A percentile compares a stretch with the other conserved stretches of the same genome.
phyloP scores from a whole-genome alignment of 2,888 invertebrate genomes.

The Rhagophthalmus giganteus region DNA sequence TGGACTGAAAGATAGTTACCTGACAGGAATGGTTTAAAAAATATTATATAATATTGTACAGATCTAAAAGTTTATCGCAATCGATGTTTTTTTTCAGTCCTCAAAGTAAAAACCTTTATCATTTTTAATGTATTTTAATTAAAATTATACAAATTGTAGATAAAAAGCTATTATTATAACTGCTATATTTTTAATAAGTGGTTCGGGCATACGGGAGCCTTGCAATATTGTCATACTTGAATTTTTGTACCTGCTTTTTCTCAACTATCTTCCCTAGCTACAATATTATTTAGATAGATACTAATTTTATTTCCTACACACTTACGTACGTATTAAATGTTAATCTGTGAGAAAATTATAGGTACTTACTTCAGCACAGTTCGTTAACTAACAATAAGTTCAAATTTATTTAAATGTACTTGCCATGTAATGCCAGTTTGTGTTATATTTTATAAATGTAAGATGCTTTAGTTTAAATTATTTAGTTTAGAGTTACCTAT shows the following conservation, averaged over 20 bases:
- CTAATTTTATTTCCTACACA: constrained; percentile 1
- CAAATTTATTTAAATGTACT: constrained; percentile 32
- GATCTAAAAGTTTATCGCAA: background rate
- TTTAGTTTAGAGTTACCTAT: constrained; percentile 30
- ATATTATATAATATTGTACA: constrained; percentile 15
- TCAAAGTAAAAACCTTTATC: too few relatives aligned
- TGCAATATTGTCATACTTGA: constrained; percentile 42
- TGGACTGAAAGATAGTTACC: constrained; percentile 48
- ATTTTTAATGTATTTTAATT: too few relatives aligned
- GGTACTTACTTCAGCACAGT: constrained; percentile 17
- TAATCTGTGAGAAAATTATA: constrained; percentile 22
- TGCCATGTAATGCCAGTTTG: constrained; percentile 45
- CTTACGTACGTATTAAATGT: too few relatives aligned
- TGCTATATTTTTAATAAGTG: constrained; percentile 25
- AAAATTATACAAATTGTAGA: constrained; percentile 3
- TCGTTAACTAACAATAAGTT: constrained; percentile 21
- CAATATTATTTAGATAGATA: too few relatives aligned
- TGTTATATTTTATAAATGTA: constrained; percentile 28
- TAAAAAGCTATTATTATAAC: background rate
- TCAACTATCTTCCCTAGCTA: constrained; percentile 14
- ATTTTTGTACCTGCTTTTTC: constrained; percentile 41
- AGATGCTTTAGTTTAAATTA: constrained; percentile 30
- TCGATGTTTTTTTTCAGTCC: background rate
- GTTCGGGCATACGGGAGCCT: constrained; percentile 48
- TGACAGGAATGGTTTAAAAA: constrained; percentile 38